These are phyloP conservation scores for Drosophila aff. DNA, from an alignment of 1,140 invertebrate species.

Conservation along the genomic window DNA sequence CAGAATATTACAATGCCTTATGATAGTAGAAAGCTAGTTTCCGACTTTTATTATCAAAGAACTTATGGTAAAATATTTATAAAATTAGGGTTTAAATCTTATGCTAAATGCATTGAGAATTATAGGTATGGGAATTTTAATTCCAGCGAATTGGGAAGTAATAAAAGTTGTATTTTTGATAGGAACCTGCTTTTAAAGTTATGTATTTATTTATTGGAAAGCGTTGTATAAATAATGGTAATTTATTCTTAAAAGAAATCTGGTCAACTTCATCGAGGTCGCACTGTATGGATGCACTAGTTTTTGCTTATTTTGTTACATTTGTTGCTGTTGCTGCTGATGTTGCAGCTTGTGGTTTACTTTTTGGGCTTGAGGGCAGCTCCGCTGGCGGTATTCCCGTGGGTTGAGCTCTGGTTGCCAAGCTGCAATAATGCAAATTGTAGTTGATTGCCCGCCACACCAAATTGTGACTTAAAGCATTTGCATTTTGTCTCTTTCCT, in stretches of 20 bases:
- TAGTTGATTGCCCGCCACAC: slow-evolving; percentile 64
- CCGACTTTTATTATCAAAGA: too few relatives aligned
- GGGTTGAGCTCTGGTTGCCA: slow-evolving; percentile 21
- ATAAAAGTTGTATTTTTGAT: too few relatives aligned
- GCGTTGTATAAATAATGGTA: not conserved
- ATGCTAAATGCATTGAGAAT: too few relatives aligned
- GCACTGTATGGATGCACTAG: not conserved
- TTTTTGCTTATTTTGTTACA: slow-evolving; percentile 18
- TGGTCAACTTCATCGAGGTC: not conserved
- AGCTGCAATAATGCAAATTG: slow-evolving; percentile 80
- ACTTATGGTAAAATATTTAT: too few relatives aligned
- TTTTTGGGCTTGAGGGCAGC: slow-evolving; percentile 55
- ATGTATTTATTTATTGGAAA: not conserved
- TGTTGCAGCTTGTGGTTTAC: slow-evolving; percentile 57
- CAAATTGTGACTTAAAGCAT: slow-evolving; percentile 72
- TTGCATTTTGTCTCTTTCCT: slow-evolving; percentile 57
- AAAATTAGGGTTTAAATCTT: too few relatives aligned
- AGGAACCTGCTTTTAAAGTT: not conserved
- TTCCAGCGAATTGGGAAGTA: too few relatives aligned
- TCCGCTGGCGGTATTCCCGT: slow-evolving; percentile 26
- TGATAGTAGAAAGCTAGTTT: too few relatives aligned
- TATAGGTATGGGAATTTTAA: too few relatives aligned
- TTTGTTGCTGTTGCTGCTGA: slow-evolving; percentile 35
- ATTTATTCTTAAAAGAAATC: not conserved
- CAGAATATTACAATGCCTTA: too few relatives aligned